Conservation (phyloP, 2,797 vertebrate genomes). For the Cottoperca gobio region DNA sequence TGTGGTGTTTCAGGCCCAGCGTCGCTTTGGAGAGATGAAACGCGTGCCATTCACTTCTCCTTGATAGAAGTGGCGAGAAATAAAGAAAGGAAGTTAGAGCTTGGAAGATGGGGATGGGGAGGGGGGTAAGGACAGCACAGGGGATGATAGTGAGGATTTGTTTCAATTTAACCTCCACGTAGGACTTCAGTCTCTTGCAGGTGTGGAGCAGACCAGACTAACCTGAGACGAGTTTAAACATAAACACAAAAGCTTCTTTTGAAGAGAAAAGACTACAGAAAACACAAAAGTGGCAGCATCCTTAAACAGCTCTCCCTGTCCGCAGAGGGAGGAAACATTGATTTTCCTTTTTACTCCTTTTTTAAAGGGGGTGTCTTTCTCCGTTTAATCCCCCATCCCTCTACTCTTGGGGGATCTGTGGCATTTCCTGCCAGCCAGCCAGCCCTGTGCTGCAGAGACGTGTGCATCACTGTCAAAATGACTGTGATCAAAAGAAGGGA, state of each 20-base stretch:
- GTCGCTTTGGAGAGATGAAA: slow-evolving; percentile 77
- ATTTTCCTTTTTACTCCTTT: slow-evolving; percentile 70
- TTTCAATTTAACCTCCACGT: slow-evolving; percentile 72
- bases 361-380: slow-evolving; percentile 66
- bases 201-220: slow-evolving; percentile 42
- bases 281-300: slow-evolving; percentile 54
- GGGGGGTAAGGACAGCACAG: slow-evolving; percentile 36
- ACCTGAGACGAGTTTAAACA: slow-evolving; percentile 55
- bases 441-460: slow-evolving; percentile 58
- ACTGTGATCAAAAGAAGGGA: slow-evolving; percentile 72
- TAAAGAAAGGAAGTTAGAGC: slow-evolving; percentile 62
- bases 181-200: slow-evolving; percentile 52
- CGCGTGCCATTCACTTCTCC: slow-evolving; percentile 67
- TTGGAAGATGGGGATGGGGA: slow-evolving; percentile 30
- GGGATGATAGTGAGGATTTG: slow-evolving; percentile 62
- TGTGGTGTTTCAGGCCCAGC: slow-evolving; percentile 69
- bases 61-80: slow-evolving; percentile 73
- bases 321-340: slow-evolving; percentile 70
- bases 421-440: slow-evolving; percentile 76
- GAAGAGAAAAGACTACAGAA: slow-evolving; percentile 58
- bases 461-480: slow-evolving; percentile 81
- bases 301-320: slow-evolving; percentile 56
- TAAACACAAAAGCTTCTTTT: slow-evolving; percentile 59
- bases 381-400: slow-evolving; percentile 71
- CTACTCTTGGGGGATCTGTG: slow-evolving; percentile 71